These are phyloP conservation scores for Monodelphis domestica DNA, from an alignment of 2,797 vertebrate genomes.

Conservation along the genomic window DNA sequence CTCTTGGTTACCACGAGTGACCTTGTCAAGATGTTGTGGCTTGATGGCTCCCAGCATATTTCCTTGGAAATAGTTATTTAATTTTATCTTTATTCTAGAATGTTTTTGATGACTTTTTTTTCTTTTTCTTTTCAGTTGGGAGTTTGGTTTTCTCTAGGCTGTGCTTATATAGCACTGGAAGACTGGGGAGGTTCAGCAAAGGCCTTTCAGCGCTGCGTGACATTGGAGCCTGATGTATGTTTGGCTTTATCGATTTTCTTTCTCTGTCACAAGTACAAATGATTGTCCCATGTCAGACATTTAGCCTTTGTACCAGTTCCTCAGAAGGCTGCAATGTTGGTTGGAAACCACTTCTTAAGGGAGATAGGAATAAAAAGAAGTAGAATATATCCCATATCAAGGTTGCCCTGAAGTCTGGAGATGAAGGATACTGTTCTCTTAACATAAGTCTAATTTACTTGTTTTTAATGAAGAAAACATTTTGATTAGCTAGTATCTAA, in stretches of 20 bases:
- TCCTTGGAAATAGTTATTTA: not conserved
- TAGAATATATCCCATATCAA: not conserved
- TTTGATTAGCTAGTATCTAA: not conserved
- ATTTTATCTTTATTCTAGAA: not conserved
- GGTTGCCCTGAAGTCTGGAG: not conserved
- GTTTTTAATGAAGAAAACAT: conserved; percentile 46
- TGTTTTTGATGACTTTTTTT: conserved; percentile 11
- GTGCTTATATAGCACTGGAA: conserved; percentile 93
- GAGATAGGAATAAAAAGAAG: not conserved
- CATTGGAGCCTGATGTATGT: conserved; percentile 96
- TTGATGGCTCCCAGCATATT: too few relatives aligned
- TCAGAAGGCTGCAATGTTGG: conserved; percentile 1
- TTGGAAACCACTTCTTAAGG: not conserved
- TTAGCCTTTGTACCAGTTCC: not conserved
- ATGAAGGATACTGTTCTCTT: conserved; percentile 16
- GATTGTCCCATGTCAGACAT: not conserved
- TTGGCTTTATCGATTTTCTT: conserved; percentile 39
- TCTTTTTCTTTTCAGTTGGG: conserved; percentile 88
- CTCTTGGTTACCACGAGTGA: too few relatives aligned
- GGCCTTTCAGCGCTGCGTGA: conserved; percentile 96
- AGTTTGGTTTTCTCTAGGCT: conserved; percentile 98
- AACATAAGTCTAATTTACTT: conserved; percentile 14
- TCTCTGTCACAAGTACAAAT: not conserved
- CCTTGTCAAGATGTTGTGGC: too few relatives aligned
- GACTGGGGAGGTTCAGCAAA: conserved; percentile 93